These are phyloP conservation scores for Mythimna ferrago DNA, from an alignment of 2,888 invertebrate species.

Conservation along the genomic window DNA sequence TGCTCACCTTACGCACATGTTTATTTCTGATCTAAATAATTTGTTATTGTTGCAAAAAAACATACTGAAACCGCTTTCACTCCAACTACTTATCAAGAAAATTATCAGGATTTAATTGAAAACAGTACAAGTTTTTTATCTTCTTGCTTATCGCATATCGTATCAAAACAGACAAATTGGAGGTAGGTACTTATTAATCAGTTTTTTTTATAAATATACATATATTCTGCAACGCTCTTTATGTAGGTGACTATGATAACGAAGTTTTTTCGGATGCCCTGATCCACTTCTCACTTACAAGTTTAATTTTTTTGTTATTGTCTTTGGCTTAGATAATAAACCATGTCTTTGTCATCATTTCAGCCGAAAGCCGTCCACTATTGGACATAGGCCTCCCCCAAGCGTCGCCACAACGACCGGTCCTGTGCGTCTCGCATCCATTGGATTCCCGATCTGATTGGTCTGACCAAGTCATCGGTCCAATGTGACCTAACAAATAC, in stretches of 20 bases:
- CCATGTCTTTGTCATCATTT: too few relatives aligned
- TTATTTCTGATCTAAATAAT: background rate
- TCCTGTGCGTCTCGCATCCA: too few relatives aligned
- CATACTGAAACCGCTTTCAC: background rate
- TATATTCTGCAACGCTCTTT: conserved; percentile 13
- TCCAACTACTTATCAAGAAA: conserved; percentile 14
- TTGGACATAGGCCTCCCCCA: too few relatives aligned
- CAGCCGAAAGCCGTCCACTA: too few relatives aligned
- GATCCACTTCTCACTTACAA: background rate
- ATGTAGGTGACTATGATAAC: conserved; percentile 28
- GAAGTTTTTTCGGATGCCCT: conserved; percentile 1
- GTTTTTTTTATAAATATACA: conserved; percentile 7
- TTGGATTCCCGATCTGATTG: too few relatives aligned
- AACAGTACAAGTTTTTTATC: conserved; percentile 31
- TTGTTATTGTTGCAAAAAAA: conserved; percentile 5
- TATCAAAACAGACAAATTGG: conserved; percentile 28
- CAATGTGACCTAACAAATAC: too few relatives aligned
- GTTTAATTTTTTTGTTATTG: too few relatives aligned
- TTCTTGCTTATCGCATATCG: conserved; percentile 17
- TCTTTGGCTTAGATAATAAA: too few relatives aligned
- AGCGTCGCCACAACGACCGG: too few relatives aligned
- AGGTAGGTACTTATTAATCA: conserved; percentile 29
- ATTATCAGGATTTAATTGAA: conserved; percentile 41
- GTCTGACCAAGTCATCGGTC: too few relatives aligned
- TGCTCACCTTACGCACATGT: background rate